Conservation (phyloP, 2,888 invertebrate species). For the Sminthurinus aureus region DNA sequence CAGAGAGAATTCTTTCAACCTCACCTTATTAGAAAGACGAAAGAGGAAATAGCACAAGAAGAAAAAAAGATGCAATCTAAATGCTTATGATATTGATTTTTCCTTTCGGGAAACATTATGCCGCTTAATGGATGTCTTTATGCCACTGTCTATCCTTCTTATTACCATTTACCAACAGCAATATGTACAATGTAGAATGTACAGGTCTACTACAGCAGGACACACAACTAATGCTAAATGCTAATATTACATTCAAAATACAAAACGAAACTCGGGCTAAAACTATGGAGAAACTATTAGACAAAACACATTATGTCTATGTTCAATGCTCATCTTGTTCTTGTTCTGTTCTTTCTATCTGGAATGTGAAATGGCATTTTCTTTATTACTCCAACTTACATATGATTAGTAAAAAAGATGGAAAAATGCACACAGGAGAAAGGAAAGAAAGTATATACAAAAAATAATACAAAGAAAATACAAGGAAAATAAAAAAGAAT, state of each 20-base stretch:
- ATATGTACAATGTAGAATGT: no score
- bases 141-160: slow-evolving; percentile 57
- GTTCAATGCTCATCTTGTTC: slow-evolving; percentile 6
- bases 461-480: no score
- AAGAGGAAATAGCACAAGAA: no score
- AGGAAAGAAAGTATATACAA: slow-evolving; percentile 23
- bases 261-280: no score
- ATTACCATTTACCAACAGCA: slow-evolving; percentile 45
- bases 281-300: not conserved
- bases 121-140: slow-evolving; percentile 60
- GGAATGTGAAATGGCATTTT: slow-evolving; percentile 51
- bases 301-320: not conserved
- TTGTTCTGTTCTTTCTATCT: slow-evolving; percentile 42
- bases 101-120: slow-evolving; percentile 58
- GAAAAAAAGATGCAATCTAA: slow-evolving; percentile 58
- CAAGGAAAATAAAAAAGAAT: no score
- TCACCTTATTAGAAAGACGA: slow-evolving; percentile 56
- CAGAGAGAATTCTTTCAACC: slow-evolving; percentile 54
- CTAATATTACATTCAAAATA: no score
- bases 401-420: slow-evolving; percentile 3
- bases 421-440: not conserved
- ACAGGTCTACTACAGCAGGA: slow-evolving; percentile 38
- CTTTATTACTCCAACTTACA: slow-evolving; percentile 50
- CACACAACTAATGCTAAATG: not conserved
- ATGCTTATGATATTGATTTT: slow-evolving; percentile 60